Conservation (phyloP, 2,797 vertebrate species). For the Trachops cirrhosus region DNA sequence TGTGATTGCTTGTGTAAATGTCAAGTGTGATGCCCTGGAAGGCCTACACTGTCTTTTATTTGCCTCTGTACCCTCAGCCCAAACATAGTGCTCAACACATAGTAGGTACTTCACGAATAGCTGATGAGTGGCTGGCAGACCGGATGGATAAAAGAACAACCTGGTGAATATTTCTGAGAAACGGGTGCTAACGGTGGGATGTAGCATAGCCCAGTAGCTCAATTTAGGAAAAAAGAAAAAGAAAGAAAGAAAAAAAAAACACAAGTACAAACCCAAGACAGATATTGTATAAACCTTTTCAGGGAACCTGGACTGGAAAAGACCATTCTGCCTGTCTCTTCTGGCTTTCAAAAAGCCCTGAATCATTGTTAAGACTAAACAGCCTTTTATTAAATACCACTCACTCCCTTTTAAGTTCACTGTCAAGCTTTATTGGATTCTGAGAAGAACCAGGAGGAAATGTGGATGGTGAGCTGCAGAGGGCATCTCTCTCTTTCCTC, state of each 20-base stretch:
- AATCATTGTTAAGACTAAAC: constrained; percentile 20
- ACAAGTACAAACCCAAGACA: not conserved
- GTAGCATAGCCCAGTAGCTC: not conserved
- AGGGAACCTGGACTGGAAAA: not conserved
- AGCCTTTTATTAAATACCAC: constrained; percentile 50
- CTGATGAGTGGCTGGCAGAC: not conserved
- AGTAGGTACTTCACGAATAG: not conserved
- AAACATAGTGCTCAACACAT: not conserved
- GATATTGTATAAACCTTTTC: not conserved
- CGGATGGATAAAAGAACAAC: not conserved
- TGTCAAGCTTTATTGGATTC: constrained; percentile 56
- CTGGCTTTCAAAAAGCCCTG: not conserved
- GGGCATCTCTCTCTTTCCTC: not conserved
- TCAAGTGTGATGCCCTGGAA: not conserved
- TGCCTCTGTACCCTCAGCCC: not conserved
- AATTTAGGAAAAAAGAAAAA: not conserved
- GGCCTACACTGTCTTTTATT: not conserved
- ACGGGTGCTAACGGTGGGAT: not conserved
- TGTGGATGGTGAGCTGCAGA: not conserved
- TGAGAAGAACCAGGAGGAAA: constrained; percentile 6
- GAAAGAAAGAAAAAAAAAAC: not conserved
- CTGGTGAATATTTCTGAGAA: not conserved
- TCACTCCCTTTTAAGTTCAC: constrained; percentile 9
- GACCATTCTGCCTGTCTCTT: not conserved
- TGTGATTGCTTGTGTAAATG: not conserved